Conservation (phyloP, 2,888 invertebrate species). For the Himalopsyche japonica region DNA sequence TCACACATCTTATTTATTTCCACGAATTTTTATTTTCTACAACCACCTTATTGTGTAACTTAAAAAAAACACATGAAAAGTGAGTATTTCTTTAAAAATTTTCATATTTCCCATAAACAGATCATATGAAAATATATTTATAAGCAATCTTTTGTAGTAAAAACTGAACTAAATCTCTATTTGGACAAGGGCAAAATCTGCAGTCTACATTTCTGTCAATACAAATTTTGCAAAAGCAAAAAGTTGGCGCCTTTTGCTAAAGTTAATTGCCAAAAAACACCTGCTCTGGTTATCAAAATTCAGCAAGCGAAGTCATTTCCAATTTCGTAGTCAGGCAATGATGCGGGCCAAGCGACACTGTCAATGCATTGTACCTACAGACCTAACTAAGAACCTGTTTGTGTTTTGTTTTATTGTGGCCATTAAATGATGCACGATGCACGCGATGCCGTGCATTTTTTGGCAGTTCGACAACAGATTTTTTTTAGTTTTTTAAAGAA, state of each 20-base stretch:
- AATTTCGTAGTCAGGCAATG: constrained; percentile 49
- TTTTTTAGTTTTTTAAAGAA: too few species aligned
- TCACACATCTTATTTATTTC: too few species aligned
- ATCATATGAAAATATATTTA: too few species aligned
- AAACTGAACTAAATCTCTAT: background rate
- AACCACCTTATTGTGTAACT: too few species aligned
- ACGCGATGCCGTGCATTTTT: background rate
- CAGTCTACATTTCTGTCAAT: background rate
- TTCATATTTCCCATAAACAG: too few species aligned
- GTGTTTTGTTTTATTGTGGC: background rate
- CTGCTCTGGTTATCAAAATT: constrained; percentile 9
- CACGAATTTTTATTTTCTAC: too few species aligned
- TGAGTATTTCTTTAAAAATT: too few species aligned
- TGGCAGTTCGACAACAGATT: background rate
- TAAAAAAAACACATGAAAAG: too few species aligned
- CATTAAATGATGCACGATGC: background rate
- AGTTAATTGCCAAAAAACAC: constrained; percentile 10
- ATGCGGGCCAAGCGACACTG: background rate
- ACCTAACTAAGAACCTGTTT: background rate
- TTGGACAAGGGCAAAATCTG: background rate
- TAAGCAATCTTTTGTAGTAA: too few species aligned
- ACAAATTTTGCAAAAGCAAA: constrained; percentile 5
- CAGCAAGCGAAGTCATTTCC: constrained; percentile 42
- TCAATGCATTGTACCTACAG: background rate
- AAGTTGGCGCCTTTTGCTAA: constrained; percentile 16